Base-by-base conservation (phyloP, 2,113 vertebrate genomes). In the Notothenia coriiceps region DNA sequence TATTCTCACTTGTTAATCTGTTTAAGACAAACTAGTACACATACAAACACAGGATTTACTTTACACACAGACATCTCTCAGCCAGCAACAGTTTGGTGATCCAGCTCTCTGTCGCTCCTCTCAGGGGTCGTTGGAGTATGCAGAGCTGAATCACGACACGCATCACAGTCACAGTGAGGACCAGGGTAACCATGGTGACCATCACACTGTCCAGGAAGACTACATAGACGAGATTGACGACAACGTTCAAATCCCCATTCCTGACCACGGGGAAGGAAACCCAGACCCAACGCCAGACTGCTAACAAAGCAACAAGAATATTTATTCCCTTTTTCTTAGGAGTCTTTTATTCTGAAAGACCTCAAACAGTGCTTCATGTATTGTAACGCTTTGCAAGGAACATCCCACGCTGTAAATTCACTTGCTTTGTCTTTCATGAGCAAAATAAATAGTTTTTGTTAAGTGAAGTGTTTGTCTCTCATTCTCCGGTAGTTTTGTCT, bases 61-160 rank as follows among this genome's bases (percentile, higher is more conserved):
- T 22, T 20, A 2, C 10, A 43, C 13, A 14, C 8, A 56, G 18
- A 1, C 14, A 20, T 56, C 43, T 33, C 10, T 18, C 22, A 17
- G 25, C 55, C 55, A 9, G 14, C 4, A 4, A 9, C 33, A 40
- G 57, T 18, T 2, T 43, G 9, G 35, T 40, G 35, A 40, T 40
- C 35, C 35, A 40, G 35, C 35, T 40, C 35, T 40, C 35, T 40
- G 35, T 61, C 18, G 9, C 47, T 11, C 70, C 29, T 82, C 77
- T 55, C 90, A 94, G 86, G 90, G 64, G 2, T 83, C 90, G 2
- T 77, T 94, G 72, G 92, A 94, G 79, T 94, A 94, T 10, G 93
- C 83, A 12, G 88, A 95, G 76, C 85, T 94, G 76, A 94, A 93
- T 84, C 88, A 77, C 22, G 88, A 93, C 13, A 51, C 57, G 0